Conservation (phyloP, 2,113 vertebrate genomes). For the Tiliqua scincoides region DNA sequence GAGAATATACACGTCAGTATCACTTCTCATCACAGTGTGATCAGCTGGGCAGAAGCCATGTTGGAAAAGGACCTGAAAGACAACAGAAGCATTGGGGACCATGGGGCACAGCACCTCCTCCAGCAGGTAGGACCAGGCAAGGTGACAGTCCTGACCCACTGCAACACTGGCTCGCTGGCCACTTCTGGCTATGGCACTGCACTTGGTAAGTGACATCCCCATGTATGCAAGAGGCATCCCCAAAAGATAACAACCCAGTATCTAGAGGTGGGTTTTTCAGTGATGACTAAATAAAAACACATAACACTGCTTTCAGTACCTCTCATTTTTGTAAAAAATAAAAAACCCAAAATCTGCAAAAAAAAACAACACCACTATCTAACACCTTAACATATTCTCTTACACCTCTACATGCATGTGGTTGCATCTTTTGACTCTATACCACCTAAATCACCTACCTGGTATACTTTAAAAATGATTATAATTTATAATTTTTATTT, state of each 20-base stretch:
- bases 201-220: slow-evolving; percentile 69
- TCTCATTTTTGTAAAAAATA: too few relatives aligned
- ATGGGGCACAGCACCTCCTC: slow-evolving; percentile 85
- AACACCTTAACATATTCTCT: too few relatives aligned
- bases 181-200: slow-evolving; percentile 87
- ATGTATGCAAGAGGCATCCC: not conserved
- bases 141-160: slow-evolving; percentile 84
- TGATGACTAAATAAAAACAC: too few relatives aligned
- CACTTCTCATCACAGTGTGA: slow-evolving; percentile 69
- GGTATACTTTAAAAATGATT: too few relatives aligned
- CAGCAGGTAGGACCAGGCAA: slow-evolving; percentile 71
- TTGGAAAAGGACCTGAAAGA: slow-evolving; percentile 83
- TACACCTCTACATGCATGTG: too few relatives aligned
- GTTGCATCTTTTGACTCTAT: too few relatives aligned
- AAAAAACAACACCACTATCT: too few relatives aligned
- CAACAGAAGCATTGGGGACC: slow-evolving; percentile 85
- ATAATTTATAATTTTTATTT: too few relatives aligned
- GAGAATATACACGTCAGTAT: not conserved
- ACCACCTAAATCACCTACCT: too few relatives aligned
- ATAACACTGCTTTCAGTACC: too few relatives aligned
- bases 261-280: too few relatives aligned
- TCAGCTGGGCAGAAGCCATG: slow-evolving; percentile 84
- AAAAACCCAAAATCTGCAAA: too few relatives aligned
- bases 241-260: not conserved
- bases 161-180: slow-evolving; percentile 87